Base-by-base conservation (phyloP, 2,888 invertebrate genomes). In the Quadriops clusia region DNA sequence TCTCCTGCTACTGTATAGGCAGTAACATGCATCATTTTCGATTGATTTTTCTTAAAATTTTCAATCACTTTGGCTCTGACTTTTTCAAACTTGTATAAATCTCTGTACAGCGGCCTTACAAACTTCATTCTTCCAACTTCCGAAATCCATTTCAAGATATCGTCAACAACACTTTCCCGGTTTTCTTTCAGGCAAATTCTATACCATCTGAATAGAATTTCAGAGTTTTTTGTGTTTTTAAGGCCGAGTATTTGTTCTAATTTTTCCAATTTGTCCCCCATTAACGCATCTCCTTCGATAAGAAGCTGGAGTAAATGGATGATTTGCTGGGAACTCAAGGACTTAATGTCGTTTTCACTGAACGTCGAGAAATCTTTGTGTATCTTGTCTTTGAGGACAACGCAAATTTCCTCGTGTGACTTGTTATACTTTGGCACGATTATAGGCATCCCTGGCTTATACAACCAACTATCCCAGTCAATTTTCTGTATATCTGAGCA, bases 121-220 rank as follows among this genome's bases (percentile, higher is more conserved):
- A 76, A 94, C 58, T 94, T 94, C 84, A 93, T 85, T 31, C 94
- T 72, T 17, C 93, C 93, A 51, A 85, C 78, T 10, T 72, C 70
- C 42, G 82, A 85, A 5, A 87, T 74, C 65, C 93, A 91, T 11
- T 71, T 56, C 32, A 93, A 63, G 2, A 79, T 78, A 9, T 71
- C 67, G 2, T 67, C 61, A 17, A 93, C 61, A 47, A 74, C 74
- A 0, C 69, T 64, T 14, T 68, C 60, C 67, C 86, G 79, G 32
- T 68, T 69, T 7, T 79, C 77, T 51, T 72, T 76, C n/a, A 91
- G 63, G 40, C 83, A 75, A 34, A 90, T 56, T 33, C 85, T 70
- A 25, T 87, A 57, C 78, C 89, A 85, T 28, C 82, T 75, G 59
- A 64, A 76, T 44, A 67, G 68, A 28, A 93, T 79, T 63, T 94